A percentile compares a stretch with the other conserved stretches of the same genome.
Evolutionary conservation across 2,888 invertebrate species (phyloP).

Genomic region (Clusia tigrina): DNA sequence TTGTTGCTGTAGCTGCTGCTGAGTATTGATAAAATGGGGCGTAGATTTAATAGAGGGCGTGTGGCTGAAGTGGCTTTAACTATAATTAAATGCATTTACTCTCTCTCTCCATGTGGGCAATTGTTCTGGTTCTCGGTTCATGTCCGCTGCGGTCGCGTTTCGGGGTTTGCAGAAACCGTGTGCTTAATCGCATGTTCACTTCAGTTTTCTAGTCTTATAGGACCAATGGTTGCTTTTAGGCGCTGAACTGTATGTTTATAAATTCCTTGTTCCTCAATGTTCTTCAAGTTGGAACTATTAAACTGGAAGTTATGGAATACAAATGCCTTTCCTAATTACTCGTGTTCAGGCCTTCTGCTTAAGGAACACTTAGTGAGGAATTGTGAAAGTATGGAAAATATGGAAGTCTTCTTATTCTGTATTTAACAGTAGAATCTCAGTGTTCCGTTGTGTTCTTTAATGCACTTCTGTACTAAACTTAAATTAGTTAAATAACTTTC

Average conservation of each 20-base stretch:
- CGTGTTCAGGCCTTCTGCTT: no score
- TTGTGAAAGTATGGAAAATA: no score
- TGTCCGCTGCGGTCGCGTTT: slow-evolving; percentile 14
- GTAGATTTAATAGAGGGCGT: slow-evolving; percentile 14
- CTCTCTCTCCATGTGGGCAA: background rate
- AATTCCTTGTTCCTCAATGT: no score
- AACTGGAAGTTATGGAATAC: no score
- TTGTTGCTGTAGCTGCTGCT: background rate
- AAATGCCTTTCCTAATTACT: no score
- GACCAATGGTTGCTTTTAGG: background rate
- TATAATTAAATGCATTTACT: slow-evolving; percentile 30
- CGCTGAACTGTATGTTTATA: background rate
- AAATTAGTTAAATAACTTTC: no score
- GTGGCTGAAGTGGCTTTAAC: slow-evolving; percentile 16
- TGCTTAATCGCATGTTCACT: background rate
- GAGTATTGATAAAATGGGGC: slow-evolving; percentile 14
- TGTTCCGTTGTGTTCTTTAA: no score
- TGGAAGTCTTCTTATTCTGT: no score
- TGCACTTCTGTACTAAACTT: no score
- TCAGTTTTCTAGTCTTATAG: background rate
- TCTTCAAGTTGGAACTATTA: no score
- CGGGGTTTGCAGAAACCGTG: background rate
- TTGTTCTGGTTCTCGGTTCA: background rate
- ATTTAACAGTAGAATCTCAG: no score
- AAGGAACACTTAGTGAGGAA: no score